phyloP scores from a whole-genome alignment of 2,797 vertebrate genomes.

The Premnoplex brunnescens region DNA sequence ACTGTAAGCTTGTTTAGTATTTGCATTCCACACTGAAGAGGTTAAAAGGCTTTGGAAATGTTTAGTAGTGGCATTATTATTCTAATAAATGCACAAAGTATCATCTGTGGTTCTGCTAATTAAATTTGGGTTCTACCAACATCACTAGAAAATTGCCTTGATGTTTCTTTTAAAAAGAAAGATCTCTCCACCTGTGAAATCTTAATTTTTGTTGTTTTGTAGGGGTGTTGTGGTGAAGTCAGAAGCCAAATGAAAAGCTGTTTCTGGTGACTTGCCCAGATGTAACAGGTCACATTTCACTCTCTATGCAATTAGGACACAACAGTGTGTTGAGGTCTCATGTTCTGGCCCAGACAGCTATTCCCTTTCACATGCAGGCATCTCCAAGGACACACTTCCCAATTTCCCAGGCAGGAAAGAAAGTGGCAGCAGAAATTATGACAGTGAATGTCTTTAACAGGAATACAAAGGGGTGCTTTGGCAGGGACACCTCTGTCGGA shows the following conservation, averaged over 20 bases:
- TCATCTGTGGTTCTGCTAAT: neutral
- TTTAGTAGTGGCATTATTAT: conserved; percentile 29
- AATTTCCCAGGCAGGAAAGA: neutral
- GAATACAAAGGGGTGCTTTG: neutral
- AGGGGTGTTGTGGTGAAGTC: neutral
- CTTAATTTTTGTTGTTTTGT: conserved; percentile 34
- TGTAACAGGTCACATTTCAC: conserved; percentile 52
- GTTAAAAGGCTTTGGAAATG: conserved; percentile 49
- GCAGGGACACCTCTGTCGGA: neutral
- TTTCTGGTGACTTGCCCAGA: conserved; percentile 24
- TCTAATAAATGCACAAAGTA: conserved; percentile 20
- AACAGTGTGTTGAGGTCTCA: neutral
- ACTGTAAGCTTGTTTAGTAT: conserved; percentile 29
- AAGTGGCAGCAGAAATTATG: neutral
- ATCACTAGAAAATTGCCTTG: conserved; percentile 32
- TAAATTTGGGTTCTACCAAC: conserved; percentile 29
- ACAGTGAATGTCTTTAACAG: neutral
- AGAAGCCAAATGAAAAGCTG: conserved; percentile 26
- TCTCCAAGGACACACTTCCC: neutral
- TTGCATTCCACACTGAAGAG: conserved; percentile 43
- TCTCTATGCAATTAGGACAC: conserved; percentile 53
- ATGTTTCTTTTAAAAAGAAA: neutral
- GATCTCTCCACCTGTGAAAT: conserved; percentile 3
- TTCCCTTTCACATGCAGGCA: neutral
- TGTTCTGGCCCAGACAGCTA: conserved; percentile 20